Conservation (phyloP, 1,140 invertebrate species). For the Lepeophtheirus salmonis region DNA sequence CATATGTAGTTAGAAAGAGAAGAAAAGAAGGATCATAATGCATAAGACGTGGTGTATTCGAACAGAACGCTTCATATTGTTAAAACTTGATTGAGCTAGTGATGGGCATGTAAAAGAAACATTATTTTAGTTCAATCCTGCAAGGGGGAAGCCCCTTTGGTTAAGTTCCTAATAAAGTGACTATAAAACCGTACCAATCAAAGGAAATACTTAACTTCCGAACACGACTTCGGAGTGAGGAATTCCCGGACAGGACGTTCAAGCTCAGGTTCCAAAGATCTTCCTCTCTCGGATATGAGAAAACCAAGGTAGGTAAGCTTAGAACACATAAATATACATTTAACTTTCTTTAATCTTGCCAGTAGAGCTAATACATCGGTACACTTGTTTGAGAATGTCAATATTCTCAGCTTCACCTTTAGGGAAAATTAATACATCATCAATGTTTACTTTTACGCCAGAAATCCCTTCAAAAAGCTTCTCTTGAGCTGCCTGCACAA, state of each 20-base stretch:
- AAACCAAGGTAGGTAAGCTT: neutral
- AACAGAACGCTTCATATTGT: neutral
- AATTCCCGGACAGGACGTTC: neutral
- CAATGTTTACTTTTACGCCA: neutral
- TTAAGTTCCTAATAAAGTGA: neutral
- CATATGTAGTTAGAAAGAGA: constrained; percentile 21
- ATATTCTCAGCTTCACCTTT: neutral
- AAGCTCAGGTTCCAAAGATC: neutral
- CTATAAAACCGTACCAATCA: neutral
- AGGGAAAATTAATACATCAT: neutral
- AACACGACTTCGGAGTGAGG: neutral
- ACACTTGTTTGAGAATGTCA: neutral
- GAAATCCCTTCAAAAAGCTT: neutral
- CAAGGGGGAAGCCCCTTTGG: neutral
- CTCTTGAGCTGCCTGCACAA: neutral
- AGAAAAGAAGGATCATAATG: neutral
- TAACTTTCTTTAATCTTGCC: neutral
- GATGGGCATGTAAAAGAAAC: neutral
- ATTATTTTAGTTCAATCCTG: neutral
- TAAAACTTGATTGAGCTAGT: neutral
- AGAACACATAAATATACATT: neutral
- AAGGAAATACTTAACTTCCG: neutral
- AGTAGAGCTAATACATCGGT: neutral
- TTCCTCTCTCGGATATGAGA: neutral
- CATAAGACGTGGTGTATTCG: neutral